These are phyloP conservation scores for Drosophila arizonae DNA, from an alignment of 1,140 invertebrate species.

Conservation along the genomic window DNA sequence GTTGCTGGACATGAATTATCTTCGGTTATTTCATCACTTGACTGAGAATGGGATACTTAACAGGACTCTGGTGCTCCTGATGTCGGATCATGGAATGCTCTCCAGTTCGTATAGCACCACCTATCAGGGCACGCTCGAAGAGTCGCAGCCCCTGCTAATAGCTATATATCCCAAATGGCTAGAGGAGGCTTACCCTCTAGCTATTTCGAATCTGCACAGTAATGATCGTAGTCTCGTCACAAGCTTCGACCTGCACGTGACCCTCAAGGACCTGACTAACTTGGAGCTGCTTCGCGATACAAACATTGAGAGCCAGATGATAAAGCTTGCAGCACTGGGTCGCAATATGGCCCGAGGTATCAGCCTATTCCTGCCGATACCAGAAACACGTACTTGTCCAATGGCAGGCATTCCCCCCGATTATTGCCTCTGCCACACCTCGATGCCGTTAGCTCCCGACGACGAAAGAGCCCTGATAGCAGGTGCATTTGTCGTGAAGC, in stretches of 20 bases:
- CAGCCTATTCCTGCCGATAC: conserved; percentile 89
- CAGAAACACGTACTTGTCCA: conserved; percentile 87
- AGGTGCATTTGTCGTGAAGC: conserved; percentile 30
- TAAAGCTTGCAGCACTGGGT: neutral
- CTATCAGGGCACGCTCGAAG: conserved; percentile 90
- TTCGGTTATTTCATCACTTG: conserved; percentile 19
- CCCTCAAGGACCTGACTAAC: conserved; percentile 85
- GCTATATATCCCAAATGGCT: conserved; percentile 90
- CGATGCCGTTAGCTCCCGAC: neutral
- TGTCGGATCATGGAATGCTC: conserved; percentile 96
- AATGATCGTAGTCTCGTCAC: conserved; percentile 90
- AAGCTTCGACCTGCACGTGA: conserved; percentile 91
- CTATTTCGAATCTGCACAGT: conserved; percentile 86
- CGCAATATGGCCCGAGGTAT: conserved; percentile 84
- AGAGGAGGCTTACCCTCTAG: conserved; percentile 85
- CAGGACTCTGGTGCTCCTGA: conserved; percentile 88
- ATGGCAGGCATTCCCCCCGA: conserved; percentile 83
- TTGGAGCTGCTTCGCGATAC: conserved; percentile 65
- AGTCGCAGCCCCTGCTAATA: conserved; percentile 92
- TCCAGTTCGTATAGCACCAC: conserved; percentile 88
- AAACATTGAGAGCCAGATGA: conserved; percentile 45
- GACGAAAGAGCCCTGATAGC: conserved; percentile 10
- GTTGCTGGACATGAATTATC: conserved; percentile 35
- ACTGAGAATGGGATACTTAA: conserved; percentile 83
- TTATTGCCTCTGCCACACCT: conserved; percentile 42